Evolutionary conservation across 30 jellyfish, hydroid and myxozoan species (phyloP).

Genomic region (Hydractinia symbiolongicarpus): DNA sequence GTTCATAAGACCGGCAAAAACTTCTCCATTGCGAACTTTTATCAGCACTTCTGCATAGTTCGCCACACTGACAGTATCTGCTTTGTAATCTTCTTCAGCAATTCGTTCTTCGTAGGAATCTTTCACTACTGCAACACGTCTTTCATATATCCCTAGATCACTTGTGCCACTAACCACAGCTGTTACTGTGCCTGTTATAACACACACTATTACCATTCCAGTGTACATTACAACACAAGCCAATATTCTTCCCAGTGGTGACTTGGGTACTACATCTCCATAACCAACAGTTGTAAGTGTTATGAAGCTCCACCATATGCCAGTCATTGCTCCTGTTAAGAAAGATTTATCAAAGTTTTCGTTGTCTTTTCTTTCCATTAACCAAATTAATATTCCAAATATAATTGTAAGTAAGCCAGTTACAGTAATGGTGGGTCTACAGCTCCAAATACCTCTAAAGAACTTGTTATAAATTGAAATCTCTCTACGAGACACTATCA

Average conservation of each 20-base stretch:
- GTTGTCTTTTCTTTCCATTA: background rate
- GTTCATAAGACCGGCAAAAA: slow-evolving; percentile 10
- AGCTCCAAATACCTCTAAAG: background rate
- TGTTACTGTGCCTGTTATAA: slow-evolving; percentile 6
- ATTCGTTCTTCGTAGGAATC: background rate
- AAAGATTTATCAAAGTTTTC: background rate
- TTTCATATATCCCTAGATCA: background rate
- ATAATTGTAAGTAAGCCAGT: background rate
- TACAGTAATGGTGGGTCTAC: background rate
- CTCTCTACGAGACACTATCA: slow-evolving; percentile 1
- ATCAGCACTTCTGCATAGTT: background rate
- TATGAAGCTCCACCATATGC: slow-evolving; percentile 12
- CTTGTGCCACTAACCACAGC: background rate
- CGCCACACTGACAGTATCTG: background rate
- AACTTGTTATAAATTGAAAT: background rate
- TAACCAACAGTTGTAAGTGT: slow-evolving; percentile 11
- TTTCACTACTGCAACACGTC: background rate
- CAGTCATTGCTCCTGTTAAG: slow-evolving; percentile 4
- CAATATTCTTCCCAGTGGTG: background rate
- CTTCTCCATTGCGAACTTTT: background rate
- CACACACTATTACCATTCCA: background rate
- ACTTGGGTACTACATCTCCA: slow-evolving; percentile 10
- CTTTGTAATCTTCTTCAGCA: background rate
- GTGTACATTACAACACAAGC: background rate
- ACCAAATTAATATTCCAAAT: slow-evolving; percentile 7